A percentile compares a stretch with the other conserved stretches of the same genome.
phyloP scores from a whole-genome alignment of 2,888 invertebrate genomes.

The Campoplex capitator region DNA sequence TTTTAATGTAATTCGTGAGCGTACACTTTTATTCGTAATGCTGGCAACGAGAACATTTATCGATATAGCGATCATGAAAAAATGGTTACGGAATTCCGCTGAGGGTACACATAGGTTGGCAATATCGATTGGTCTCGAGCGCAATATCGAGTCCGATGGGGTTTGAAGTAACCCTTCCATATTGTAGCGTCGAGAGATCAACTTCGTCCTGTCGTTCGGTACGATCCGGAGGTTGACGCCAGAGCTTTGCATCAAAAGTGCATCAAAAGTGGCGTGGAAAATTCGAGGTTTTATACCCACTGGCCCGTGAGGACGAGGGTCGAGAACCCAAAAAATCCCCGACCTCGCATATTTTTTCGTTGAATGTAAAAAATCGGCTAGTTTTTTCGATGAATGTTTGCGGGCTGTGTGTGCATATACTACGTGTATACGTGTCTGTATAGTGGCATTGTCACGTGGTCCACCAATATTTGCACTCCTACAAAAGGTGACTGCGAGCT shows the following conservation, averaged over 20 bases:
- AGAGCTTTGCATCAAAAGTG: constrained; percentile 74
- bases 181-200: constrained; percentile 11
- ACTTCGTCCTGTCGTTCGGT: constrained; percentile 43
- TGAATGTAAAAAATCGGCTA: neutral
- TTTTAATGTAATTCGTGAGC: neutral
- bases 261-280: constrained; percentile 74
- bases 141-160: constrained; percentile 29
- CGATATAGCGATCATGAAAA: neutral
- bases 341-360: constrained; percentile 36
- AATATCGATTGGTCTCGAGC: constrained; percentile 37
- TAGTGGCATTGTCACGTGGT: constrained; percentile 11
- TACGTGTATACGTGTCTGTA: neutral
- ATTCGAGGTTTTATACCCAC: constrained; percentile 79
- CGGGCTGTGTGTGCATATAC: constrained; percentile 56
- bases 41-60: neutral
- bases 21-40: neutral
- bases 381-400: constrained; percentile 37
- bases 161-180: constrained; percentile 29
- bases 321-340: constrained; percentile 60
- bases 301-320: constrained; percentile 62
- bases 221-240: constrained; percentile 39
- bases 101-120: neutral
- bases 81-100: neutral
- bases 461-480: constrained; percentile 25
- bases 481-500: neutral